Evolutionary conservation across 2,888 invertebrate genomes (phyloP).

Genomic region (Dasysyrphus albostriatus): DNA sequence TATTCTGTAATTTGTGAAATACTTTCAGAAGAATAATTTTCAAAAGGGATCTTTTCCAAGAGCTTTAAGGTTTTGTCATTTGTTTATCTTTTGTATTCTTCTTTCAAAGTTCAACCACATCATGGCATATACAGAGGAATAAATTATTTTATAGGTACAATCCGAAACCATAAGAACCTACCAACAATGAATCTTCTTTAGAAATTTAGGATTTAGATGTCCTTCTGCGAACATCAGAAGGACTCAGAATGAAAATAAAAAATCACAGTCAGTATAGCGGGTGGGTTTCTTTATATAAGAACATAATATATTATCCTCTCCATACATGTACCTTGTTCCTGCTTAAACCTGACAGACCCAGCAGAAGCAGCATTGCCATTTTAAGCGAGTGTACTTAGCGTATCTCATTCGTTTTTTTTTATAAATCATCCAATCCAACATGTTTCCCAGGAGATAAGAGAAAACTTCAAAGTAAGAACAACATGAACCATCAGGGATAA

Average conservation of each 20-base stretch:
- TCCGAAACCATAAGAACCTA: not conserved
- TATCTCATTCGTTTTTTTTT: constrained; percentile 71
- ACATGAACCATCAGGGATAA: constrained; percentile 64
- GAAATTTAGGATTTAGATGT: constrained; percentile 32
- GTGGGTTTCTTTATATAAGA: constrained; percentile 29
- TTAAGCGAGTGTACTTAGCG: constrained; percentile 66
- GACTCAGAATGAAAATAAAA: constrained; percentile 32
- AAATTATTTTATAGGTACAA: too few relatives aligned
- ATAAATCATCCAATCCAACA: constrained; percentile 74
- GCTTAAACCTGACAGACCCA: constrained; percentile 25
- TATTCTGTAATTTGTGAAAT: too few relatives aligned
- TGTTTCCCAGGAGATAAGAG: constrained; percentile 74
- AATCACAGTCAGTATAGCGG: constrained; percentile 35
- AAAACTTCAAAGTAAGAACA: constrained; percentile 73
- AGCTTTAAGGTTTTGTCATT: too few relatives aligned
- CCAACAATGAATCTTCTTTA: constrained; percentile 15
- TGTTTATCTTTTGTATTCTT: too few relatives aligned
- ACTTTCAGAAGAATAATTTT: too few relatives aligned
- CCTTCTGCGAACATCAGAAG: constrained; percentile 22
- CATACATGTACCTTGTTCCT: constrained; percentile 8
- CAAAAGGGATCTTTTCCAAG: too few relatives aligned
- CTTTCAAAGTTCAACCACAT: too few relatives aligned
- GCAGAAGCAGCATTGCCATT: constrained; percentile 32
- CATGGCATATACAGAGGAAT: too few relatives aligned
- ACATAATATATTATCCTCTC: constrained; percentile 41